Conservation (phyloP, 1,140 invertebrate genomes). For the Polyergus mexicanus region DNA sequence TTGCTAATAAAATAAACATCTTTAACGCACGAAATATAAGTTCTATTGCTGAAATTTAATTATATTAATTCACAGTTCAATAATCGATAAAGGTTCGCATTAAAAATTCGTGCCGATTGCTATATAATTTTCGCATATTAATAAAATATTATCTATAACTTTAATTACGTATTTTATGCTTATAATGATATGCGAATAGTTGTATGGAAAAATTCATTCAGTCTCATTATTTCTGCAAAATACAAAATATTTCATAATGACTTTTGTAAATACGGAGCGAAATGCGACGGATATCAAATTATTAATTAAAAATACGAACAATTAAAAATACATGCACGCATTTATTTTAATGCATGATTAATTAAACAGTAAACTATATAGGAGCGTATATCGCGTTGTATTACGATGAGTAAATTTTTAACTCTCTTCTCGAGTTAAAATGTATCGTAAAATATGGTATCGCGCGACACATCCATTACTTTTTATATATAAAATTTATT, state of each 20-base stretch:
- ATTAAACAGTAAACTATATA: slow-evolving; percentile 64
- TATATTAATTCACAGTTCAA: slow-evolving; percentile 8
- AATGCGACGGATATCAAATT: slow-evolving; percentile 54
- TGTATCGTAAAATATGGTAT: slow-evolving; percentile 39
- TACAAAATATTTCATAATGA: slow-evolving; percentile 70
- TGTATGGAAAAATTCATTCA: slow-evolving; percentile 53
- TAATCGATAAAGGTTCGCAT: not conserved
- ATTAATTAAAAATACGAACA: slow-evolving; percentile 32
- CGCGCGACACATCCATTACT: slow-evolving; percentile 55
- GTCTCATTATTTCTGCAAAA: slow-evolving; percentile 65
- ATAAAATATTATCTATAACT: slow-evolving; percentile 42
- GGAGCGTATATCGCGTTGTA: slow-evolving; percentile 51
- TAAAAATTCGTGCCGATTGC: not conserved
- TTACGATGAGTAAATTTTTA: slow-evolving; percentile 61
- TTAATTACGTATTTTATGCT: slow-evolving; percentile 58
- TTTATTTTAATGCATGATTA: slow-evolving; percentile 67
- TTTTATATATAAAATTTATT: slow-evolving; percentile 50
- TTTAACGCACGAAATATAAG: slow-evolving; percentile 28
- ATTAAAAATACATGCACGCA: slow-evolving; percentile 65
- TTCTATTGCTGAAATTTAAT: not conserved
- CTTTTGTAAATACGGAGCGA: slow-evolving; percentile 67
- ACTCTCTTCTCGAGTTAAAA: slow-evolving; percentile 36
- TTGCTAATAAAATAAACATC: not conserved
- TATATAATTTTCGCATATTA: not conserved
- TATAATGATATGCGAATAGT: slow-evolving; percentile 47